phyloP scores from a whole-genome alignment of 2,888 invertebrate genomes.

The Orthonychiurus folsomi region DNA sequence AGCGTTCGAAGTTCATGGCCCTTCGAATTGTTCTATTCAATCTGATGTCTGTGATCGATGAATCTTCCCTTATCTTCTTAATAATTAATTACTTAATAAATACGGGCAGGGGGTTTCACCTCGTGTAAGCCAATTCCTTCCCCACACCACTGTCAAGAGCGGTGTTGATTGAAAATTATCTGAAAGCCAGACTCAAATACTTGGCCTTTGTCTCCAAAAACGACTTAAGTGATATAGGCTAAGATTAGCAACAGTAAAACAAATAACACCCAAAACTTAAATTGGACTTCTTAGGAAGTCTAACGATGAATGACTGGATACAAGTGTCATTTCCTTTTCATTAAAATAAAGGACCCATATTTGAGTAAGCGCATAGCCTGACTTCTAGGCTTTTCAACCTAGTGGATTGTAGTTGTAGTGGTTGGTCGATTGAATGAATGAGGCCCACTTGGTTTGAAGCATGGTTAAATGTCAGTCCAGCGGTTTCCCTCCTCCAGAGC shows the following conservation, averaged over 20 bases:
- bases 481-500: conserved; percentile 34
- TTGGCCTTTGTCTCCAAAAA: conserved; percentile 19
- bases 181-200: conserved; percentile 12
- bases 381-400: conserved; percentile 23
- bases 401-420: conserved; percentile 39
- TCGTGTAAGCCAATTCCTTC: too few relatives aligned
- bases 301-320: neutral
- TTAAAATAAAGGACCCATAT: conserved; percentile 5
- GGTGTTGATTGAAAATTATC: too few relatives aligned
- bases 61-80: neutral
- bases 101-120: too few relatives aligned
- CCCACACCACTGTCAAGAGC: too few relatives aligned
- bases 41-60: conserved; percentile 30
- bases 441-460: conserved; percentile 41
- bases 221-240: neutral
- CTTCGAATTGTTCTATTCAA: conserved; percentile 32
- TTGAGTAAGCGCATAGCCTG: neutral
- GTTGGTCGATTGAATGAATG: conserved; percentile 36
- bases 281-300: neutral
- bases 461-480: conserved; percentile 41
- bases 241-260: neutral
- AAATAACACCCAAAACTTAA: neutral
- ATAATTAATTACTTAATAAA: neutral
- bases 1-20: conserved; percentile 35
- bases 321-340: conserved; percentile 5